Evolutionary conservation across 2,113 vertebrate species (phyloP), one percentile per base, ranked within the genome.

Genomic region (Tauraco erythrolophus): DNA sequence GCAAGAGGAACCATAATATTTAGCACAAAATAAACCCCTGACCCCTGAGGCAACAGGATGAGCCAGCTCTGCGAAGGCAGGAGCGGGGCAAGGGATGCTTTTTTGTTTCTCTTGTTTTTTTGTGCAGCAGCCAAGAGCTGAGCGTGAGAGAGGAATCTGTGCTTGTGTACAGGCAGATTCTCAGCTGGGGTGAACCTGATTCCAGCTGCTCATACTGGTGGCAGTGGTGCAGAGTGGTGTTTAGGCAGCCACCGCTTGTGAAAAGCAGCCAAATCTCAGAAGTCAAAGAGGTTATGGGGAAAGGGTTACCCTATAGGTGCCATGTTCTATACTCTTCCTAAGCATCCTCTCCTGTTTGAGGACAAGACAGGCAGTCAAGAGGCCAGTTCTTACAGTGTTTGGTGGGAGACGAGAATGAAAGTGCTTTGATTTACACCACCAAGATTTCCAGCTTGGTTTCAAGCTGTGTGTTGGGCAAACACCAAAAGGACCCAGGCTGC

Each of bases 1-100:
- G 96, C 95, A 80, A 87, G 77, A 93, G 79, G 92, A 88, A 69
- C 80, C 30, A 17, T 62, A 90, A 94, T 22, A 33, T 75, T 96
- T 43, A 94, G 68, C 54, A 8, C 70, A 80, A 76, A 79, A 58
- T 14, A 24, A 28, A 48, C 30, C 54, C 51, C 61, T 87, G 11
- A 11, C 85, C 50, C 89, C 75, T 51, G 37, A 39, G 31, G 53
- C 17, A 27, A 70, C 68, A 14, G 50, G 85, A 68, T 18, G 53
- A 72, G 90, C n/a, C 25, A 43, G 92, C 69, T 86, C 51, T 43
- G 57, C 3, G 6, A 69, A 75, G 39, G 54, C 91, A 61, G 1
- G 12, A 27, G 31, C 10, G 1, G 65, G 69, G 27, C 72, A 35
- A 24, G 48, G 69, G 60, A 27, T 85, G 58, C 54, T 78, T 33